Evolutionary conservation across 2,888 invertebrate species (phyloP), one percentile per base, ranked within the genome.

Genomic region (Tachina grossa): DNA sequence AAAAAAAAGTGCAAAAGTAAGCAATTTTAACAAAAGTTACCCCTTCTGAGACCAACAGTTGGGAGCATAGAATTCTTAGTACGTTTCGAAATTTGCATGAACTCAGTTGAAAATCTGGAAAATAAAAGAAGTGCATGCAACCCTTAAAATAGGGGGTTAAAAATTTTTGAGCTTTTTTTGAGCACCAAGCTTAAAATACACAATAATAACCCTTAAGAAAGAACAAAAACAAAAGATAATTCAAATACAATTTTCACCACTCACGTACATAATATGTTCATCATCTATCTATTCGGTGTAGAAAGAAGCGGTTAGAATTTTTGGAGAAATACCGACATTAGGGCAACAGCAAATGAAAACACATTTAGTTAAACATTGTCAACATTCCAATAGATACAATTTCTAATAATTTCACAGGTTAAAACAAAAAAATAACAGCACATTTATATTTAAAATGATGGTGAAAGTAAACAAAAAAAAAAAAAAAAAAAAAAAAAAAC

Each of bases 281-380:
- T n/a, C n/a, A n/a, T n/a, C n/a, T 22, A 39, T 45, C 11, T 6
- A 9, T 47, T 63, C 55, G 53, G 43, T 77, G 47, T 71, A 61
- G 69, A 84, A 85, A 83, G 76, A 85, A 85, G 85, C 85, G 83
- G 65, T 76, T 79, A 83, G 76, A 85, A 76, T 68, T 85, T 72
- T 79, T 66, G 76, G 75, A 47, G 88, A 90, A 91, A 91, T 91
- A 91, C 91, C 90, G 90, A 88, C 90, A 90, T 90, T 89, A 90
- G 91, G 91, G 90, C 88, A 90, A 88, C 91, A 91, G 91, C 87
- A 88, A 77, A 9, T 31, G 13, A 31, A 49, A 65, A 71, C 87
- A 71, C 88, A 81, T 85, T 6, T 6, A 49, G 14, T 84, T 75
- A 85, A 4, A 31, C 87, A 89, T 89, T 88, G 87, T 86, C 49